Percentiles rank a stretch among this genome's conserved stretches.
Evolutionary conservation across 2,888 invertebrate genomes (phyloP).

Genomic region (Catotricha subobsoleta): DNA sequence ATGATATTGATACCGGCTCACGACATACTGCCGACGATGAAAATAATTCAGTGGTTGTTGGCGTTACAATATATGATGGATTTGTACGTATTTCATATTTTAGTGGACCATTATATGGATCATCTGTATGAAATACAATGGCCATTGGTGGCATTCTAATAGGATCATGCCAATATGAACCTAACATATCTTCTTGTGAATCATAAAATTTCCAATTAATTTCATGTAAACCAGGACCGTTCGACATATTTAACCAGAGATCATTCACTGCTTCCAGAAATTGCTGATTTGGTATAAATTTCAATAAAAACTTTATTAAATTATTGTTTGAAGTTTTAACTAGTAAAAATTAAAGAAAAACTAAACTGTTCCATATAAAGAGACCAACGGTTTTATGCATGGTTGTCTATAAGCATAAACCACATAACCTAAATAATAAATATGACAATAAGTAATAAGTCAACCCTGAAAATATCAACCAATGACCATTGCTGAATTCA

Average conservation of each 20-base stretch:
- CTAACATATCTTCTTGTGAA: constrained; percentile 45
- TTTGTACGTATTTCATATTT: constrained; percentile 58
- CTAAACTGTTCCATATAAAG: too few species aligned
- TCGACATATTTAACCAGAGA: constrained; percentile 36
- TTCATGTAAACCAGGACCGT: constrained; percentile 33
- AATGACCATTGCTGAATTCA: too few species aligned
- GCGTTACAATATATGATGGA: constrained; percentile 45
- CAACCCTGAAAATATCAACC: too few species aligned
- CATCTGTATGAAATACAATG: constrained; percentile 43
- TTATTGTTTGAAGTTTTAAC: too few species aligned
- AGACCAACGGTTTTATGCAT: too few species aligned
- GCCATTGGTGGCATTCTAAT: constrained; percentile 50
- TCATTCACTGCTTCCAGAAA: constrained; percentile 45
- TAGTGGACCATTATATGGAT: constrained; percentile 31
- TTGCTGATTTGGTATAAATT: constrained; percentile 29
- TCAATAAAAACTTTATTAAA: too few species aligned
- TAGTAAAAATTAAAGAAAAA: too few species aligned
- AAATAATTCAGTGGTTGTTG: constrained; percentile 43
- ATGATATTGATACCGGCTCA: constrained; percentile 37
- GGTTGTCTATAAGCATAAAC: too few species aligned
- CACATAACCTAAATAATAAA: too few species aligned
- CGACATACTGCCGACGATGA: constrained; percentile 52
- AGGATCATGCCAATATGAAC: constrained; percentile 48
- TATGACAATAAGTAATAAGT: too few species aligned
- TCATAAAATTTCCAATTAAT: constrained; percentile 47